A percentile compares a stretch with the other conserved stretches of the same genome.
These are phyloP conservation scores for Venusia cambrica DNA, from an alignment of 2,888 invertebrate genomes.

Conservation along the genomic window DNA sequence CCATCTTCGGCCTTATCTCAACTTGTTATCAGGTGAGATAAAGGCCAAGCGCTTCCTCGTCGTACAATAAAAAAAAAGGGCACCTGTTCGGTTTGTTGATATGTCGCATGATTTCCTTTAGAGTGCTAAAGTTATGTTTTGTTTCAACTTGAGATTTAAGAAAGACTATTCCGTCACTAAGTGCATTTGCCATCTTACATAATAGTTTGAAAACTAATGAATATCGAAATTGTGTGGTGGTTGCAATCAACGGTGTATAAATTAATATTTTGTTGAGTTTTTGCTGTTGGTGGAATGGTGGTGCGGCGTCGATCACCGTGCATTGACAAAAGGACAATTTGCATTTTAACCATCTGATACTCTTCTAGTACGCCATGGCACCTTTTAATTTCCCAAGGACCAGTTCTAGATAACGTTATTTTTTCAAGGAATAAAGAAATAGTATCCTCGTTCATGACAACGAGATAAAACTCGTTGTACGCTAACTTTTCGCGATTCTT, in stretches of 20 bases:
- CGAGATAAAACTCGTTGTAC: conserved; percentile 43
- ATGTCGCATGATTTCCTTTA: conserved; percentile 12
- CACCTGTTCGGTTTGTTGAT: conserved; percentile 14
- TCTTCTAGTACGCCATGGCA: conserved; percentile 50
- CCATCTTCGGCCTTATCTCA: too few relatives aligned
- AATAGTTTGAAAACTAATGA: conserved; percentile 23
- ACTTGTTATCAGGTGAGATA: too few relatives aligned
- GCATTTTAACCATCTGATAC: conserved; percentile 76
- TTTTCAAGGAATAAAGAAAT: conserved; percentile 53
- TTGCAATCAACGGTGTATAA: conserved; percentile 38
- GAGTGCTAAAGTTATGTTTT: conserved; percentile 18
- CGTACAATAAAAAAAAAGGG: too few relatives aligned
- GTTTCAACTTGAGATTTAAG: conserved; percentile 17
- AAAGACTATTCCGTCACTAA: conserved; percentile 17
- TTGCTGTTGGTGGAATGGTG: conserved; percentile 35
- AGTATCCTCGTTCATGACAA: conserved; percentile 48
- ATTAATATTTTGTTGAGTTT: conserved; percentile 61
- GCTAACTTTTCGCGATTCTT: conserved; percentile 40
- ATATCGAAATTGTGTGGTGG: conserved; percentile 6
- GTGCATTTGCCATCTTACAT: conserved; percentile 22
- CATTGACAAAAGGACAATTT: conserved; percentile 73
- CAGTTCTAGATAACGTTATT: conserved; percentile 53
- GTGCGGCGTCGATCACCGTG: conserved; percentile 50
- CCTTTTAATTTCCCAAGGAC: conserved; percentile 57
- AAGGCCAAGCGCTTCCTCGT: too few relatives aligned